Percentiles rank a stretch among this genome's conserved stretches.
These are phyloP conservation scores for Panagrolaimus sp. DNA, from an alignment of 1,140 invertebrate species.

Conservation along the genomic window DNA sequence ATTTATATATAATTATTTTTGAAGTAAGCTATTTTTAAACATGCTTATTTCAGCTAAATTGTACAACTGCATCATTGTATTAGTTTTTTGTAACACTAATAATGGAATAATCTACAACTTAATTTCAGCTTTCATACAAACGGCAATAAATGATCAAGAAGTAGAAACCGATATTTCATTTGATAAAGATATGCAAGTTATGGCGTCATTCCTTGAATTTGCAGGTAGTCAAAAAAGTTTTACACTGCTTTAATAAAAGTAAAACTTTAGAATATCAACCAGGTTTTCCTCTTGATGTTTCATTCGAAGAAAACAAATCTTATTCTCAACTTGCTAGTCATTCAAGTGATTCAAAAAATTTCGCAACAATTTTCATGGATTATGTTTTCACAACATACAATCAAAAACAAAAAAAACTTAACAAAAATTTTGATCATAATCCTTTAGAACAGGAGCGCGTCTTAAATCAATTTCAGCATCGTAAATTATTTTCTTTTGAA, in stretches of 20 bases:
- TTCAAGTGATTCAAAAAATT: not conserved
- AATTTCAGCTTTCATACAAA: conserved; percentile 2
- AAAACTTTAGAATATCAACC: not conserved
- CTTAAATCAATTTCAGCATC: not conserved
- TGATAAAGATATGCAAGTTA: not conserved
- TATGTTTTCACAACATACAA: not conserved
- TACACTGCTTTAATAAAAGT: no score
- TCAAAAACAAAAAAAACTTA: not conserved
- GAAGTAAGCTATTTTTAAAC: no score
- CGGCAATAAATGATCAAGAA: not conserved
- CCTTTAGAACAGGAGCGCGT: not conserved
- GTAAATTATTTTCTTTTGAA: not conserved
- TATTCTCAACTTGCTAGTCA: not conserved
- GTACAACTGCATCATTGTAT: no score
- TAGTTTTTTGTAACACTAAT: no score
- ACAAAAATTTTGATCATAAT: not conserved
- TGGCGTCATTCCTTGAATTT: not conserved
- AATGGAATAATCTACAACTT: no score
- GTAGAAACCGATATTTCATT: not conserved
- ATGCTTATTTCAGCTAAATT: no score
- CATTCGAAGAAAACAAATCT: not conserved
- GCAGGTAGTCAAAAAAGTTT: no score
- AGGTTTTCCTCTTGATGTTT: not conserved
- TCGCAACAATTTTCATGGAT: not conserved
- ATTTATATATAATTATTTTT: no score